These are phyloP conservation scores for Neoarius graeffei DNA, from an alignment of 2,113 vertebrate species.

Conservation along the genomic window DNA sequence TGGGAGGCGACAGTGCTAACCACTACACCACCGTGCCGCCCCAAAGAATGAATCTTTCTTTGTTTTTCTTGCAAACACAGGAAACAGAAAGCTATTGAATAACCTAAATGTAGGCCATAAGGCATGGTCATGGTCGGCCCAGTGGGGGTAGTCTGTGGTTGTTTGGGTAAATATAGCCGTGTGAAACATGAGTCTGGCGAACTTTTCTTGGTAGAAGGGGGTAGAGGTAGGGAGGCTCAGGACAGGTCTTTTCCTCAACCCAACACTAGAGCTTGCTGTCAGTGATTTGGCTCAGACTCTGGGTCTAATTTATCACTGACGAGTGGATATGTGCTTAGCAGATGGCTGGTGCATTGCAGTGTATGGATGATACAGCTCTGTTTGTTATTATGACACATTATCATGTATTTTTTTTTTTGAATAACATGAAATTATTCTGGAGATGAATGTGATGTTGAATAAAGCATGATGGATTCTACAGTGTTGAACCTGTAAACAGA, in stretches of 20 bases:
- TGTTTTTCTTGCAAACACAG: not conserved
- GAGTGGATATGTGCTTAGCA: slow-evolving; percentile 33
- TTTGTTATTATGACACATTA: not conserved
- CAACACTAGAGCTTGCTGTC: slow-evolving; percentile 13
- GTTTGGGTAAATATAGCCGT: slow-evolving; percentile 66
- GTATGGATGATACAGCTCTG: not conserved
- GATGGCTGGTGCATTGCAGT: slow-evolving; percentile 5
- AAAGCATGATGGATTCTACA: not conserved
- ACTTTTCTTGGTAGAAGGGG: slow-evolving; percentile 50
- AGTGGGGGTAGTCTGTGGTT: slow-evolving; percentile 54
- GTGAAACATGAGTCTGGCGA: slow-evolving; percentile 67
- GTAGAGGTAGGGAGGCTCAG: slow-evolving; percentile 12
- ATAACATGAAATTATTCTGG: not conserved
- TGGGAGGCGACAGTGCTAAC: no score
- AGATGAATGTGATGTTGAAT: not conserved
- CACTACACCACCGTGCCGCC: no score
- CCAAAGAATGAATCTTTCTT: no score
- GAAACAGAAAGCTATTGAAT: not conserved
- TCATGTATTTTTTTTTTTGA: not conserved
- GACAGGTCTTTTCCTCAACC: slow-evolving; percentile 27
- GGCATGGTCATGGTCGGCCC: slow-evolving; percentile 19
- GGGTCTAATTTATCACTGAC: slow-evolving; percentile 43
- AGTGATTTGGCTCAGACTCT: slow-evolving; percentile 11
- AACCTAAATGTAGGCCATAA: not conserved
- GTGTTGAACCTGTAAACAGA: not conserved